These are phyloP conservation scores for Vidua chalybeata DNA, from an alignment of 2,113 vertebrate species.

Conservation along the genomic window DNA sequence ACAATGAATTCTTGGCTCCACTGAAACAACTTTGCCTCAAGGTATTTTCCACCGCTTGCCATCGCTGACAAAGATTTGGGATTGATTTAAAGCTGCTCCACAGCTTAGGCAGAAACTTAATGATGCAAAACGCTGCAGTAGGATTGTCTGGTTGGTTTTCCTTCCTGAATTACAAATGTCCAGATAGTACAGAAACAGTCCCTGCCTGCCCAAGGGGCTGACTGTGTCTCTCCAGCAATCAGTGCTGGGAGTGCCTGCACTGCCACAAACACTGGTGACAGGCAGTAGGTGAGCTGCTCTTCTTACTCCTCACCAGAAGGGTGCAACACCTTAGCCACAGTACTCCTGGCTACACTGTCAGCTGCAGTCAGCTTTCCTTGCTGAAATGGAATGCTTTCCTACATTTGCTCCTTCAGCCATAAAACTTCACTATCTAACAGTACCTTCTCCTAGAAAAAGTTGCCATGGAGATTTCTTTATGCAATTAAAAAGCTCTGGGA, in stretches of 20 bases:
- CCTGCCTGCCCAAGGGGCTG: not conserved
- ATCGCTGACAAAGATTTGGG: not conserved
- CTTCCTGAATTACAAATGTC: not conserved
- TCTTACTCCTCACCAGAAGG: not conserved
- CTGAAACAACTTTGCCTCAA: not conserved
- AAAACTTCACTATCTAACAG: not conserved
- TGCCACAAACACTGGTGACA: not conserved
- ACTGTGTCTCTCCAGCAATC: not conserved
- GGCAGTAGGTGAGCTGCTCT: not conserved
- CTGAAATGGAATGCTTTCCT: not conserved
- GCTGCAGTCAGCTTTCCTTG: not conserved
- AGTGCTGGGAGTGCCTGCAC: not conserved
- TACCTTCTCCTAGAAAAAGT: not conserved
- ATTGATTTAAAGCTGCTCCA: not conserved
- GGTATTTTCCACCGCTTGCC: not conserved
- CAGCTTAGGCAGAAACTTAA: not conserved
- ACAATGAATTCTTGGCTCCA: not conserved
- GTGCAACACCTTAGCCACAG: not conserved
- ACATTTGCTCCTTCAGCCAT: not conserved
- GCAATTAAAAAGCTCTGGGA: not conserved
- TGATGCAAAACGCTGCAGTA: not conserved
- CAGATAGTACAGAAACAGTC: not conserved
- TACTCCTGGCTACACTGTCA: not conserved
- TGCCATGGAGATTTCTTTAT: not conserved
- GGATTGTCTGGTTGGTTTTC: not conserved